Base-by-base conservation (phyloP, 2,113 vertebrate species). In the Corythaeola cristata region DNA sequence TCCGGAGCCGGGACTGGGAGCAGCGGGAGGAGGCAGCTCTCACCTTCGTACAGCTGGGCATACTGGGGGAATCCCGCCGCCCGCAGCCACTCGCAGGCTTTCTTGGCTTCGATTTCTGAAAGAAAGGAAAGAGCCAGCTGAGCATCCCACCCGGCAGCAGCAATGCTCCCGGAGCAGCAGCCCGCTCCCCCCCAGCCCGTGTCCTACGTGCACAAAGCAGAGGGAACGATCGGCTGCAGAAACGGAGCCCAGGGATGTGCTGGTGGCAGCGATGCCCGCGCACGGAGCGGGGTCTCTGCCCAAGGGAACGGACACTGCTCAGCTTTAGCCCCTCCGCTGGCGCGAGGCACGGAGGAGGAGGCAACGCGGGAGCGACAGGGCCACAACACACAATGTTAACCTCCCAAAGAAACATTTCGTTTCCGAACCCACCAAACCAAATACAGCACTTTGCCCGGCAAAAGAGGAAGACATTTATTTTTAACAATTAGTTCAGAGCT, bases 31-130 rank as follows among this genome's bases (percentile, higher is more conserved):
- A 32, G 53, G 53, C 56, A 44, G 71, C 63, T 49, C 96, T 98
- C 97, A 99, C 99, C 99, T 99, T 99, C 98, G 7, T 99, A 99
- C 56, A 98, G 98, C 95, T 99, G 99, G 60, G 98, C 98, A 76
- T 99, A 99, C 96, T 99, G 99, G 18, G 98, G 98, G 94, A 99
- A 99, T n/a, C 99, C 99, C 1, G 99, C 98, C 1, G 99, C 99
- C 32, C 98, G 97, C 62, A 99, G 98, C 99, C 99, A 99, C 28
- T 98, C 98, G 11, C 98, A 99, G 7, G 98, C 98, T 90, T 98
- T 98, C 98, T 98, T 98, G 90, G 99, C 98, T 98, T 99, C 98
- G 0, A 90, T 88, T 96, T 99, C 99, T 99, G 98, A 28, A 97
- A 91, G 86, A 85, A 50, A 97, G 63, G 92, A 95, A 88, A 91